phyloP scores from a whole-genome alignment of 2,797 vertebrate species.

The Macroramphosus scolopax region DNA sequence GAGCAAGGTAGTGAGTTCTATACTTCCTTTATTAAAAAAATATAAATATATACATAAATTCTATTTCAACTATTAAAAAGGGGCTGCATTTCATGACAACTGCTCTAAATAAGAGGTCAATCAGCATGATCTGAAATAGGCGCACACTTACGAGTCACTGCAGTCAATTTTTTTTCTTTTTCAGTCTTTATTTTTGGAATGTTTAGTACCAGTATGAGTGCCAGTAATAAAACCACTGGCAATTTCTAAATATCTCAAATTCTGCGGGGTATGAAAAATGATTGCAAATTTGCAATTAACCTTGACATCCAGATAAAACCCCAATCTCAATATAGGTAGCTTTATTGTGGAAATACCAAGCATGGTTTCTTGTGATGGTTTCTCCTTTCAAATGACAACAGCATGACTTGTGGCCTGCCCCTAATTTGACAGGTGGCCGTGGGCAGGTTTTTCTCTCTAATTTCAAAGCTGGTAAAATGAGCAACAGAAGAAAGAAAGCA shows the following conservation, averaged over 20 bases:
- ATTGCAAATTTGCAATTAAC: slow-evolving; percentile 81
- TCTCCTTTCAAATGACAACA: slow-evolving; percentile 72
- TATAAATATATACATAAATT: slow-evolving; percentile 90
- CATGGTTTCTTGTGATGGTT: slow-evolving; percentile 68
- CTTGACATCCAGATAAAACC: slow-evolving; percentile 83
- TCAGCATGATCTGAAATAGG: slow-evolving; percentile 84
- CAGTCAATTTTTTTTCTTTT: slow-evolving; percentile 76
- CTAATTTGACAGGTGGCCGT: slow-evolving; percentile 68
- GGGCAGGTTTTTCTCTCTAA: slow-evolving; percentile 67
- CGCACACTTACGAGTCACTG: slow-evolving; percentile 83
- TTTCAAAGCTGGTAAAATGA: slow-evolving; percentile 75
- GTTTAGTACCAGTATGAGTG: slow-evolving; percentile 82
- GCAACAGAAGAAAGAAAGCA: slow-evolving; percentile 76
- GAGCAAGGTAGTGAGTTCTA: slow-evolving; percentile 87
- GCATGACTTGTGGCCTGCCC: slow-evolving; percentile 71
- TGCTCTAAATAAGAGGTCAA: slow-evolving; percentile 85
- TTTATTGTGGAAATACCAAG: slow-evolving; percentile 79
- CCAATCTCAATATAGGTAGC: slow-evolving; percentile 78
- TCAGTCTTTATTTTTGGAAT: slow-evolving; percentile 84
- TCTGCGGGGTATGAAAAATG: slow-evolving; percentile 79
- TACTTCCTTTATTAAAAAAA: slow-evolving; percentile 89
- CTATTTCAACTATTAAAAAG: slow-evolving; percentile 89
- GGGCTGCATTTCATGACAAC: slow-evolving; percentile 85
- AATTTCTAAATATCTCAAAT: slow-evolving; percentile 78
- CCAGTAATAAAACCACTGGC: slow-evolving; percentile 77